phyloP scores from a whole-genome alignment of 2,113 vertebrate genomes.

The Amphilophus citrinellus region DNA sequence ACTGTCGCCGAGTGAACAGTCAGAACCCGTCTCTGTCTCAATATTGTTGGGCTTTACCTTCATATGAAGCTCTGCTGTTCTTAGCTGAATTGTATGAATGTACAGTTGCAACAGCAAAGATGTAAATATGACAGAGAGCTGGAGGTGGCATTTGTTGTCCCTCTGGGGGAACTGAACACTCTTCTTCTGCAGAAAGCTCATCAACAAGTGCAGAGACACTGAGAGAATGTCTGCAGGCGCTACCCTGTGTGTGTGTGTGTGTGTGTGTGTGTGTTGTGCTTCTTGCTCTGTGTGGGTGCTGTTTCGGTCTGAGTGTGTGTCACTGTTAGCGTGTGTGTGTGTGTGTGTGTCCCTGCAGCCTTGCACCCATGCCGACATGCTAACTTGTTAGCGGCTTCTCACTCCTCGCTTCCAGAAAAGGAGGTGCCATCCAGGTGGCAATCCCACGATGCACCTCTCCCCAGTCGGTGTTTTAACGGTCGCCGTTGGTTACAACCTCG shows the following conservation, averaged over 20 bases:
- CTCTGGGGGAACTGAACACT: constrained; percentile 3
- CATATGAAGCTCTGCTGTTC: not conserved
- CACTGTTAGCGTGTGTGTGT: not conserved
- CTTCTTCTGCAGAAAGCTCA: constrained; percentile 21
- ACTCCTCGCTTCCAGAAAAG: constrained; percentile 70
- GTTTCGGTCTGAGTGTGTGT: constrained; percentile 12
- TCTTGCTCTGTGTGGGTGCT: constrained; percentile 14
- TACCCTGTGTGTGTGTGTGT: not conserved
- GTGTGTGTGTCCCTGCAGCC: constrained; percentile 47
- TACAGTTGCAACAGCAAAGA: not conserved
- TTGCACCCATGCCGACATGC: constrained; percentile 72
- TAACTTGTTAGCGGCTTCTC: constrained; percentile 78
- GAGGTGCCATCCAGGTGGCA: constrained; percentile 74
- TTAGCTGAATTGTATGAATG: not conserved
- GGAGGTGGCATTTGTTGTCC: not conserved
- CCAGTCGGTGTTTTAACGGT: constrained; percentile 48
- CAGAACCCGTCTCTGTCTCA: not conserved
- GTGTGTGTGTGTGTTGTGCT: constrained; percentile 9
- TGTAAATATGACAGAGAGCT: not conserved
- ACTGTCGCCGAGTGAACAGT: not conserved
- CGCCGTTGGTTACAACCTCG: constrained; percentile 48
- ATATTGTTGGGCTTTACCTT: not conserved
- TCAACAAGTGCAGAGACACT: constrained; percentile 52
- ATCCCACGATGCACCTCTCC: constrained; percentile 69
- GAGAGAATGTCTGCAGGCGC: constrained; percentile 38